These are phyloP conservation scores for Dromococcyx pavoninus DNA, from an alignment of 2,797 vertebrate species.

Conservation along the genomic window DNA sequence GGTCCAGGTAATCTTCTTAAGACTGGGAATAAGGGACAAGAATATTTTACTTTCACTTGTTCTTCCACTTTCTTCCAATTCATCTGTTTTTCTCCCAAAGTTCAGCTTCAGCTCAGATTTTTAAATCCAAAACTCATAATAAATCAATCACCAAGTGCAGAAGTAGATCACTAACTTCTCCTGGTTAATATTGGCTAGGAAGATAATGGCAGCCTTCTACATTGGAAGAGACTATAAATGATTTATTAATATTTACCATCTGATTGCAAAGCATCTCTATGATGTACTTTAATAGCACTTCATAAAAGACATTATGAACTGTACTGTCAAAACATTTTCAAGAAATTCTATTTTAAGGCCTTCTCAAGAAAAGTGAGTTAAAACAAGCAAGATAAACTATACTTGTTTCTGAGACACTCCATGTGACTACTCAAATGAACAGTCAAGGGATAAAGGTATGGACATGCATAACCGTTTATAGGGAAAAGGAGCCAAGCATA, in stretches of 20 bases:
- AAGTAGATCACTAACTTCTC: background rate
- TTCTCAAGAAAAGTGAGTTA: background rate
- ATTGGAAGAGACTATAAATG: background rate
- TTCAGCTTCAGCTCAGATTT: background rate
- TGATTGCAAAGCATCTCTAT: background rate
- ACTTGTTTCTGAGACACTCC: background rate
- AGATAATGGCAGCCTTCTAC: constrained; percentile 9
- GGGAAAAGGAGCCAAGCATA: background rate
- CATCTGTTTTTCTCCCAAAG: background rate
- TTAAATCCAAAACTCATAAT: background rate
- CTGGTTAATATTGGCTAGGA: background rate
- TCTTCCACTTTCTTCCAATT: background rate
- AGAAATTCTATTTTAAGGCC: background rate
- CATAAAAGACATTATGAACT: constrained; percentile 7
- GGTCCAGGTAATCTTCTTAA: background rate
- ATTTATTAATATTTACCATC: constrained; percentile 44
- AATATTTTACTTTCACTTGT: background rate
- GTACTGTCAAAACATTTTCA: background rate
- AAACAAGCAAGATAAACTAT: background rate
- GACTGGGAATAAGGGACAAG: background rate
- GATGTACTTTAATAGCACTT: background rate
- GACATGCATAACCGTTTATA: background rate
- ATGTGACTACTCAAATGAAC: background rate
- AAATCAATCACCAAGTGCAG: background rate
- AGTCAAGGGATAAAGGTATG: background rate